phyloP scores from a whole-genome alignment of 2,113 vertebrate genomes.

The Crypturellus undulatus region DNA sequence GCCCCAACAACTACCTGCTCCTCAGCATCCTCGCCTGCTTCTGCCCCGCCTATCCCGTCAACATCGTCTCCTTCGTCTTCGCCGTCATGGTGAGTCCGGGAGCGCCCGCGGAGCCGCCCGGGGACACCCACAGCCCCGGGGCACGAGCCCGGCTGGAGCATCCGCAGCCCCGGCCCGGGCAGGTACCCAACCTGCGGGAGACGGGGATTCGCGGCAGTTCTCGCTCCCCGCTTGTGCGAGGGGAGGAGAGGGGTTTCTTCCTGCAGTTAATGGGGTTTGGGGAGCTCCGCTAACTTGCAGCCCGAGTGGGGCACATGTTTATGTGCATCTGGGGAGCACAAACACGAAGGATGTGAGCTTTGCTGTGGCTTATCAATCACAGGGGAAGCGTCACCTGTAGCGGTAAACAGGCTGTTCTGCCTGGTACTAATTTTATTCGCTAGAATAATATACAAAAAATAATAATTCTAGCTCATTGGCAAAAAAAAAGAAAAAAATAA shows the following conservation, averaged over 20 bases:
- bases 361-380: neutral
- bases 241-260: neutral
- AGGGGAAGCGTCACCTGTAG: neutral
- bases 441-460: neutral
- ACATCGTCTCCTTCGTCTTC: slow-evolving; percentile 88
- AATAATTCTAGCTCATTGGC: neutral
- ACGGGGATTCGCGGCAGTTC: neutral
- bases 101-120: neutral
- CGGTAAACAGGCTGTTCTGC: neutral
- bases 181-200: neutral
- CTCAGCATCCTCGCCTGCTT: slow-evolving; percentile 88
- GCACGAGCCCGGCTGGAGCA: no score
- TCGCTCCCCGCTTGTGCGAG: fast-evolving
- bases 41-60: slow-evolving; percentile 88
- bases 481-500: neutral
- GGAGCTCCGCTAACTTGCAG: neutral
- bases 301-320: neutral
- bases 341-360: neutral
- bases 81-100: slow-evolving; percentile 85
- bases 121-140: neutral
- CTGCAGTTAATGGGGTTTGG: neutral
- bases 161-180: no score
- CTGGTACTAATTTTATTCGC: neutral
- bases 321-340: neutral
- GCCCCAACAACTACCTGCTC: slow-evolving; percentile 81